Evolutionary conservation across 1,140 invertebrate species (phyloP), one percentile per base, ranked within the genome.

Genomic region (Calliopsis andreniformis): DNA sequence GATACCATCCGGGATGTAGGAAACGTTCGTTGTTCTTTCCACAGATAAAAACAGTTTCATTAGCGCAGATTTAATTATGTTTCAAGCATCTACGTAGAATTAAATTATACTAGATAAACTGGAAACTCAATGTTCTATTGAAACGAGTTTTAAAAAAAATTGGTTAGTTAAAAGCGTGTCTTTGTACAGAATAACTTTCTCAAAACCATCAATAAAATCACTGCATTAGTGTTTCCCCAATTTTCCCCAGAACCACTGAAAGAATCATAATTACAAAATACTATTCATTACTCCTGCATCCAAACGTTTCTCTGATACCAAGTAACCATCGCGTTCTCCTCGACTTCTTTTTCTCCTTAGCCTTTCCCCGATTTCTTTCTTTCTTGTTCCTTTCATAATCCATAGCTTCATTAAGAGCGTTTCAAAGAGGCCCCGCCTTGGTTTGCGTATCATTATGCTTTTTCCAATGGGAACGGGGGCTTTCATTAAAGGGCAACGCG

Each of bases 301-400:
- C 4, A 39, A 39, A 39, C 35, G 35, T 10, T 39, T 39, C 35
- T 10, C 4, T 5, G 35, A 3, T 10, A 39, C 35, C 35, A 10
- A 39, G 35, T 39, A 39, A 39, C 35, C 4, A 10, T 39, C 35
- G 35, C 35, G 35, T 39, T 39, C n/a, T 75, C 71, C 64, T 49
- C 59, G 25, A n/a, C n/a, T n/a, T n/a, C n/a, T n/a, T n/a, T 39
- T 42, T 16, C 58, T 47, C 28, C 8, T 39, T 10, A 39, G 20
- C 67, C 28, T 18, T 43, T 35, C 68, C 45, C 47, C 32, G 55
- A 67, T 39, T 56, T 55, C 25, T 20, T 63, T n/a, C n/a, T n/a
- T 32, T 43, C 73, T 76, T 66, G 67, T 59, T 68, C 73, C 76
- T 58, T 8, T 10, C 4, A 4, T n/a, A 14, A 14, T 30, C 12